Conservation (phyloP, 2,888 invertebrate genomes). For the Podotricha telesiphe region DNA sequence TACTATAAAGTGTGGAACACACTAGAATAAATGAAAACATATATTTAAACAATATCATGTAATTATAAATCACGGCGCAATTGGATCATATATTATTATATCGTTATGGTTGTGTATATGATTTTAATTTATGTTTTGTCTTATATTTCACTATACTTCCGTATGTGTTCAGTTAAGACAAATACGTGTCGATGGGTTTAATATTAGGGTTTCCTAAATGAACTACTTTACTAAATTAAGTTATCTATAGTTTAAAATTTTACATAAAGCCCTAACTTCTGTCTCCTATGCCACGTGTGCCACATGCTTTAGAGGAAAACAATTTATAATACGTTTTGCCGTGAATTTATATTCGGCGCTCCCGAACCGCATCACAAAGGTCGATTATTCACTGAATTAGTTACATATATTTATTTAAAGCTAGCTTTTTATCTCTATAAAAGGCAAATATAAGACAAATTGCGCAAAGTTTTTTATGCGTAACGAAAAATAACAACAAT, state of each 20-base stretch:
- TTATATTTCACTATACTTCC: too few relatives aligned
- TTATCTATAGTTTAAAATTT: not conserved
- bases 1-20: constrained; percentile 32
- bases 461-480: too few relatives aligned
- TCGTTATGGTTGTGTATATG: too few relatives aligned
- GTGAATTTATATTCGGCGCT: constrained; percentile 65
- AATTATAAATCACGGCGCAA: not conserved
- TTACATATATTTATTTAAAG: constrained; percentile 50
- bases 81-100: too few relatives aligned
- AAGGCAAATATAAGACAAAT: too few relatives aligned
- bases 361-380: constrained; percentile 71
- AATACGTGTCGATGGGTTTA: too few relatives aligned
- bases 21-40: not conserved
- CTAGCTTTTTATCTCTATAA: constrained; percentile 42
- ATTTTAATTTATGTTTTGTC: too few relatives aligned
- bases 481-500: too few relatives aligned
- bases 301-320: constrained; percentile 44
- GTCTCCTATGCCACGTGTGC: constrained; percentile 51
- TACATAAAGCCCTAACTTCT: not conserved
- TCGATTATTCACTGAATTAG: constrained; percentile 60
- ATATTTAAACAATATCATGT: not conserved
- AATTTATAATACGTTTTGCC: constrained; percentile 54
- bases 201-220: too few relatives aligned
- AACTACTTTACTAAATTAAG: too few relatives aligned
- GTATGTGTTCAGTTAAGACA: too few relatives aligned